Conservation (phyloP, 2,888 invertebrate species). For the Rhagium mordax region DNA sequence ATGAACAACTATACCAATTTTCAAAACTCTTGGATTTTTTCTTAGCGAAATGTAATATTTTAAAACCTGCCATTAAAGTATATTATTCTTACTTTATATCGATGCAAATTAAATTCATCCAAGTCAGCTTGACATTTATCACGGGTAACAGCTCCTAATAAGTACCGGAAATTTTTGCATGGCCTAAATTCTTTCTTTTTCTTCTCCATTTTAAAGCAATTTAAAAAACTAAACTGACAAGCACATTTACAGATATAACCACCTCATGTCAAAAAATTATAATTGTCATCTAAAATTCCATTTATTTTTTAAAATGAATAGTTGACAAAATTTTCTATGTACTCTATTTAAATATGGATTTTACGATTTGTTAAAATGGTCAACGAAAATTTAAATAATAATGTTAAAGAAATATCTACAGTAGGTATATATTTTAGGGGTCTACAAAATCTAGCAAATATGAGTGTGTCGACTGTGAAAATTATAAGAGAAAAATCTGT, state of each 20-base stretch:
- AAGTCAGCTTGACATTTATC: slow-evolving; percentile 52
- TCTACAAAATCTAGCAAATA: neutral
- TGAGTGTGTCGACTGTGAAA: slow-evolving; percentile 39
- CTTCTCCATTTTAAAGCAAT: slow-evolving; percentile 39
- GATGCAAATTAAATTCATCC: slow-evolving; percentile 57
- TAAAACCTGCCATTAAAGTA: neutral
- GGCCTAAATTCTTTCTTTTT: slow-evolving; percentile 54
- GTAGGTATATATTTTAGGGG: neutral
- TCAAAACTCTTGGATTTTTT: too few species aligned
- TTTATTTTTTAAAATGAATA: slow-evolving; percentile 9
- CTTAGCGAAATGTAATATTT: too few species aligned
- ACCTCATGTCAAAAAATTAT: slow-evolving; percentile 11
- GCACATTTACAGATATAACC: neutral
- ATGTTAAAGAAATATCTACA: neutral
- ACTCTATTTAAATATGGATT: neutral
- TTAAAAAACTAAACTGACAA: slow-evolving; percentile 18
- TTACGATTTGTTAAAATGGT: neutral
- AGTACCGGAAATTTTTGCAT: slow-evolving; percentile 57
- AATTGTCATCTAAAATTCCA: neutral
- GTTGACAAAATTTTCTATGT: slow-evolving; percentile 3
- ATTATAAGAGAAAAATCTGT: slow-evolving; percentile 38
- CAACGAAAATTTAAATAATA: neutral
- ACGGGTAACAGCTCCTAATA: slow-evolving; percentile 58
- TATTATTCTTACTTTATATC: slow-evolving; percentile 53
- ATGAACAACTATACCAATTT: too few species aligned